Evolutionary conservation across 1,140 invertebrate genomes (phyloP).

Genomic region (Atopsyche davidsoni): DNA sequence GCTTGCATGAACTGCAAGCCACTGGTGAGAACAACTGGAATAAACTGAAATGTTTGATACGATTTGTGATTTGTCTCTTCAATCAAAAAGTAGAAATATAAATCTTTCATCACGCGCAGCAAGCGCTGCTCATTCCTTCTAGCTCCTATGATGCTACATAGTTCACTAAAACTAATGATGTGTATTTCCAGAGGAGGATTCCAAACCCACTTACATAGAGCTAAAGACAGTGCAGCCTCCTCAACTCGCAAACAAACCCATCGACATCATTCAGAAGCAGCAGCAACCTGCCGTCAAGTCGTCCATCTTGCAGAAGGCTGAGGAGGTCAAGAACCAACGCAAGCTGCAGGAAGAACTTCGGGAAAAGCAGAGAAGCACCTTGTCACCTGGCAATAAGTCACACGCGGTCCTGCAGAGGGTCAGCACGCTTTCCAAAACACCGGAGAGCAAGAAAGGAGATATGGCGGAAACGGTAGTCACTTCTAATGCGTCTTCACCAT

Average conservation of each 20-base stretch:
- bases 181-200: slow-evolving; percentile 36
- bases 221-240: slow-evolving; percentile 32
- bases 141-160: too few species aligned
- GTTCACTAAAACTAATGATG: too few species aligned
- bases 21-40: too few species aligned
- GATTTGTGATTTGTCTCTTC: too few species aligned
- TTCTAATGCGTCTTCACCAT: background rate
- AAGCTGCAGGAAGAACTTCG: slow-evolving; percentile 8
- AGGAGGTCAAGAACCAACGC: slow-evolving; percentile 35
- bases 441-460: background rate
- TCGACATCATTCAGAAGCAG: slow-evolving; percentile 20
- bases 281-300: slow-evolving; percentile 10
- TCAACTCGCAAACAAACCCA: slow-evolving; percentile 10
- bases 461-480: background rate
- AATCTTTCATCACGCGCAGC: too few species aligned
- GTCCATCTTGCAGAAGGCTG: slow-evolving; percentile 36
- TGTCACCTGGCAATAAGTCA: background rate
- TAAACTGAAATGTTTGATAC: too few species aligned
- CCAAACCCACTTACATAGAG: slow-evolving; percentile 34
- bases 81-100: too few species aligned
- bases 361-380: slow-evolving; percentile 10
- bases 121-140: too few species aligned
- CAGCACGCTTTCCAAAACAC: background rate
- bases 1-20: too few species aligned
- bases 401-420: background rate